Evolutionary conservation across 2,797 vertebrate species (phyloP), one percentile per base, ranked within the genome.

Genomic region (Helicolenus hilgendorfi): DNA sequence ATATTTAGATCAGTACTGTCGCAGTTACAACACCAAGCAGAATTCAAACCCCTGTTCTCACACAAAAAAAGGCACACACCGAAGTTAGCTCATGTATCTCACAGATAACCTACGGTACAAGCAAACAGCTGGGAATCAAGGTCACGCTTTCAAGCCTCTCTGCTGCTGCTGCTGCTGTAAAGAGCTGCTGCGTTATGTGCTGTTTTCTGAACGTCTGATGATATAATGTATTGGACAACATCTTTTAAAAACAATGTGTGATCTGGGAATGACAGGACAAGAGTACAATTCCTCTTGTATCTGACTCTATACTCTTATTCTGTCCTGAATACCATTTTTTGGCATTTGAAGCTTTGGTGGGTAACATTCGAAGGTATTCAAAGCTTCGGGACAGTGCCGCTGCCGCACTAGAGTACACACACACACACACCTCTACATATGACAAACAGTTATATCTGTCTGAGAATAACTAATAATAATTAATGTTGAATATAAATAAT

Each of bases 1-100:
- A 97, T 97, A 96, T 97, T 95, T 97, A 97, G 96, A 94, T 87
- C 87, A 75, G 91, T 29, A 84, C 89, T 95, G 94, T 94, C 85
- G 85, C 93, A 96, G 90, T 91, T 91, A 86, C 89, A 94, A 91
- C 89, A 83, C 88, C 71, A 90, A 92, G 92, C 94, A 89, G 84
- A 94, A 94, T 92, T 93, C 69, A 92, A 95, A 93, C 85, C 79
- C 77, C 90, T 87, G 85, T 88, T 92, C 89, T 85, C 76, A 85
- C 85, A 87, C 60, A 76, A 53, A 62, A 82, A 88, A 90, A 62
- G 68, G 58, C 53, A 65, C 75, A 64, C 71, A 58, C 81, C 29
- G 55, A 80, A 71, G 84, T 86, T 82, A 79, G 84, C 72, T 84
- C 80, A 77, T 79, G 72, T 72, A 81, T 89, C 88, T 85, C 79